Base-by-base conservation (phyloP, 1,140 invertebrate species). In the Tachypleus tridentatus region DNA sequence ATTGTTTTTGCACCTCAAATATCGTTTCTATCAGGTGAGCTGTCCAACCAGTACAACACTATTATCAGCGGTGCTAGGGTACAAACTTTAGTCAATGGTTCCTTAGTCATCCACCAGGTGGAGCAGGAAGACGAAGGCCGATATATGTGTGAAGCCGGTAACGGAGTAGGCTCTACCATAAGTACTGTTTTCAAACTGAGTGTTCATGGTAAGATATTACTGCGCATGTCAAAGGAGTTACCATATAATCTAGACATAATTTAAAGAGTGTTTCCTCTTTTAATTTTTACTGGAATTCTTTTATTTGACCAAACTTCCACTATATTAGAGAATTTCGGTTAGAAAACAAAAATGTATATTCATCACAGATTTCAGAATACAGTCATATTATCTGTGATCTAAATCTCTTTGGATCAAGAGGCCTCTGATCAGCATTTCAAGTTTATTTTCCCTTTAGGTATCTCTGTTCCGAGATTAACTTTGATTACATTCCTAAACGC, bases 141-240 rank as follows among this genome's bases (percentile, higher is more conserved):
- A 58, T 82, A 82, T 65, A 69, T 81, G 59, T 82, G 81, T 69
- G 77, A 80, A 57, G 78, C 79, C 0, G 73, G 74, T 51, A 82
- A 82, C 67, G 74, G 75, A 3, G 74, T 82, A 10, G 79, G 77
- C 10, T 69, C 73, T 49, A 74, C 73, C 10, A 70, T 79, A 50
- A 79, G 78, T 65, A 78, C 78, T 65, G 74, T 78, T 4, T 70
- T 79, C 0, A 71, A 72, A 51, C 71, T 80, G 0, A 73, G 70
- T 3, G 76, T 80, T 9, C 72, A 76, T 57, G 73, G 77, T 79
- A 71, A 71, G 64, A 29, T 50, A 10, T 3, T 60, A 8, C 49
- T 50, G 4, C 3, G n/a, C 8, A 54, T 54, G 4, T 54, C 3
- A 9, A 54, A 9, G 3, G 3, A 54, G n/a, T 9, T 54, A 54